Evolutionary conservation across 2,113 vertebrate genomes (phyloP), one percentile per base, ranked within the genome.

Genomic region (Oxygymnocypris stewartii): DNA sequence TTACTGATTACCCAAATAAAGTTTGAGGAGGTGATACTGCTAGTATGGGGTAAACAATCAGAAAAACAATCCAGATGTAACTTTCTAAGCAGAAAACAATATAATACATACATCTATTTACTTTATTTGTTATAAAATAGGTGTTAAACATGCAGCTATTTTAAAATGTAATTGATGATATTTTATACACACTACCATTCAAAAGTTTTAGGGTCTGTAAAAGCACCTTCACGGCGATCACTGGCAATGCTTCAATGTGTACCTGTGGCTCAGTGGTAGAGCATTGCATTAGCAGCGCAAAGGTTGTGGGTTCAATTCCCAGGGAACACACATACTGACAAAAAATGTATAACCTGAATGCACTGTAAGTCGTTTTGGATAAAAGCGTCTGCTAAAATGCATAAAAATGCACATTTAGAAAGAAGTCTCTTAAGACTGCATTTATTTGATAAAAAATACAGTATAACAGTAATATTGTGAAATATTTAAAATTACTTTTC

Each of bases 1-100:
- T 25, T 76, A 42, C 25, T 8, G 37, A 65, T 81, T 40, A 65
- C 59, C 79, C 37, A 81, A 28, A 81, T 65, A 65, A 65, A 44
- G 79, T 80, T 44, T 4, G 3, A 10, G 14, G n/a, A 44, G n/a
- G 23, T 57, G 1, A 57, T 11, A 35, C 9, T 4, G 16, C 16
- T 23, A 75, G 5, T 47, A 25, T 75, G 18, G 4, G 35, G 4
- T 23, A 9, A 71, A 9, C 67, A 71, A 40, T 7, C 54, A 57
- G 54, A 57, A 71, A 40, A 37, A 20, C 67, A 40, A 73, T 40
- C 35, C 37, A 40, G 18, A 73, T 23, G 1, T 37, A 40, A 40
- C 18, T 23, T 73, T 73, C 40, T 42, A 40, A 40, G 18, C 18
- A 42, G 20, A 23, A n/a, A n/a, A n/a, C 71, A 74, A 73, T 73